Conservation (phyloP, 2,888 invertebrate species). For the Hymenopus coronatus region DNA sequence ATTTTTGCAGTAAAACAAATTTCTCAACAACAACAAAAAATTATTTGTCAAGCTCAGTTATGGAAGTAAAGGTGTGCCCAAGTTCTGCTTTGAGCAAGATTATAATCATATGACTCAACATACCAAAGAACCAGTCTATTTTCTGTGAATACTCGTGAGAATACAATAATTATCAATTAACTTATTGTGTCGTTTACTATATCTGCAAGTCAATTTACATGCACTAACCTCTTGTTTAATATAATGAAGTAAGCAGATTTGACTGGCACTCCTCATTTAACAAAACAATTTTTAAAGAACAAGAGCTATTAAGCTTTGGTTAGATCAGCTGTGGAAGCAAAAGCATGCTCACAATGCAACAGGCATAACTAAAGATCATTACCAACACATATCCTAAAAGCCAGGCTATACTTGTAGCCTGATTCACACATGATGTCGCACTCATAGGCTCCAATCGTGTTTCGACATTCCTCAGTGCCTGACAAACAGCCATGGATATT, state of each 20-base stretch:
- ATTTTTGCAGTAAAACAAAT: too few species aligned
- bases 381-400: constrained; percentile 43
- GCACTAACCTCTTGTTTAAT: neutral
- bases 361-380: constrained; percentile 31
- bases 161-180: too few species aligned
- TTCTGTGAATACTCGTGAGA: too few species aligned
- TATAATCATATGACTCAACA: too few species aligned
- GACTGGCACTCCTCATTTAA: neutral
- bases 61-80: too few species aligned
- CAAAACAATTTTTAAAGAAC: neutral
- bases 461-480: constrained; percentile 46
- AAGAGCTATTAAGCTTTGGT: neutral
- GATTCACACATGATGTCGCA: constrained; percentile 46
- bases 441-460: constrained; percentile 50
- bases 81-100: too few species aligned
- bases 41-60: too few species aligned
- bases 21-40: too few species aligned
- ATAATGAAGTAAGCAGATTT: neutral
- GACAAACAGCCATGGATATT: constrained; percentile 49
- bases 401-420: constrained; percentile 41
- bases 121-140: too few species aligned
- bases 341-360: neutral
- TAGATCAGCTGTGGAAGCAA: neutral
- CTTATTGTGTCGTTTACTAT: neutral
- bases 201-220: neutral